Percentiles rank a stretch among this genome's conserved stretches.
These are phyloP conservation scores for Allacma fusca DNA, from an alignment of 2,888 invertebrate species.

Conservation along the genomic window DNA sequence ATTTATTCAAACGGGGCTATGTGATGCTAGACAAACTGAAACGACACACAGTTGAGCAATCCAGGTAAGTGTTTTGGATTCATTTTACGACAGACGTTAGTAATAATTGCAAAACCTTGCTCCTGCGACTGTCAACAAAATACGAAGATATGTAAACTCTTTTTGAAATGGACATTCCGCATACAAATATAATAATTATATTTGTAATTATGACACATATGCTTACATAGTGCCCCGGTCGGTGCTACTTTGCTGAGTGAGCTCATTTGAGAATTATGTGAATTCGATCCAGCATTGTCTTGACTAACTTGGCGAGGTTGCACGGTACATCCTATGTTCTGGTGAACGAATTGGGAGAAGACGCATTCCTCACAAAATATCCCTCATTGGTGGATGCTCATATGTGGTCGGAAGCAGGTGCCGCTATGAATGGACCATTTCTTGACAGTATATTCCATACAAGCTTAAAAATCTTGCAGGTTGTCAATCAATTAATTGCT, in stretches of 20 bases:
- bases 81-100: too few relatives aligned
- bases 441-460: conserved; percentile 13
- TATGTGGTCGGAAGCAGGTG: conserved; percentile 11
- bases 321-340: conserved; percentile 33
- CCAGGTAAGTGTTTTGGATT: conserved; percentile 24
- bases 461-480: conserved; percentile 26
- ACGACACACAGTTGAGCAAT: conserved; percentile 30
- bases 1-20: conserved; percentile 24
- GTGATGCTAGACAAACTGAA: conserved; percentile 18
- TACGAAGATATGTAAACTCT: too few relatives aligned
- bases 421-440: neutral
- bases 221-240: too few relatives aligned
- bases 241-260: too few relatives aligned
- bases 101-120: too few relatives aligned
- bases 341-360: conserved; percentile 26
- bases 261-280: too few relatives aligned
- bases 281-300: neutral
- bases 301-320: conserved; percentile 32
- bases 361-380: conserved; percentile 31
- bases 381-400: conserved; percentile 14
- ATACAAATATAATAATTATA: too few relatives aligned
- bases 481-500: neutral
- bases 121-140: too few relatives aligned
- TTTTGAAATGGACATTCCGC: too few relatives aligned
- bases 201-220: too few relatives aligned